Conservation (phyloP, 2,888 invertebrate species). For the Nipponacmea schrenckii region DNA sequence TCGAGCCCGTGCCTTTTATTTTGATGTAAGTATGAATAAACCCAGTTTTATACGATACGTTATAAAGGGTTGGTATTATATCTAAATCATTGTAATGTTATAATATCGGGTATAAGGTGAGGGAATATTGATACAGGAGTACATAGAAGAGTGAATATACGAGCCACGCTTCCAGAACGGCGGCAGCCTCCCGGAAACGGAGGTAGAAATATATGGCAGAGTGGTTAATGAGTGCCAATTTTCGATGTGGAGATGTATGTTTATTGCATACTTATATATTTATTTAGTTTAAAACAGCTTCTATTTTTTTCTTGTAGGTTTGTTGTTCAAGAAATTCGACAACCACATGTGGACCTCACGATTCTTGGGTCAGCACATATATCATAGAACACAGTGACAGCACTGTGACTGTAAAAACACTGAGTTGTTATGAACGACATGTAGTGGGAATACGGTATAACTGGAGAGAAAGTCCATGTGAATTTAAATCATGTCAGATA, state of each 20-base stretch:
- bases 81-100: no score
- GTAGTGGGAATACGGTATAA: slow-evolving; percentile 40
- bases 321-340: slow-evolving; percentile 12
- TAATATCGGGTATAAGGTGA: no score
- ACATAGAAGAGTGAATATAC: no score
- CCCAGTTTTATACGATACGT: slow-evolving; percentile 28
- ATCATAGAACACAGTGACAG: slow-evolving; percentile 16
- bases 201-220: no score
- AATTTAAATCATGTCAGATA: slow-evolving; percentile 35
- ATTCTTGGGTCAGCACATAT: slow-evolving; percentile 16
- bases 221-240: no score
- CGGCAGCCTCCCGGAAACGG: no score
- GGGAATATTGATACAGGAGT: no score
- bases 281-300: not conserved
- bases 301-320: slow-evolving; percentile 1
- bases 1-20: no score
- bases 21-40: slow-evolving; percentile 32
- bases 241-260: no score
- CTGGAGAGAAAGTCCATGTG: slow-evolving; percentile 44
- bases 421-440: slow-evolving; percentile 16
- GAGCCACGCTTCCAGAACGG: no score
- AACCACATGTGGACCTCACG: not conserved
- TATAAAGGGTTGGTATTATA: no score
- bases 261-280: not conserved
- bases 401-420: slow-evolving; percentile 16